Base-by-base conservation (phyloP, 2,888 invertebrate species). In the Drosophila eohydei region DNA sequence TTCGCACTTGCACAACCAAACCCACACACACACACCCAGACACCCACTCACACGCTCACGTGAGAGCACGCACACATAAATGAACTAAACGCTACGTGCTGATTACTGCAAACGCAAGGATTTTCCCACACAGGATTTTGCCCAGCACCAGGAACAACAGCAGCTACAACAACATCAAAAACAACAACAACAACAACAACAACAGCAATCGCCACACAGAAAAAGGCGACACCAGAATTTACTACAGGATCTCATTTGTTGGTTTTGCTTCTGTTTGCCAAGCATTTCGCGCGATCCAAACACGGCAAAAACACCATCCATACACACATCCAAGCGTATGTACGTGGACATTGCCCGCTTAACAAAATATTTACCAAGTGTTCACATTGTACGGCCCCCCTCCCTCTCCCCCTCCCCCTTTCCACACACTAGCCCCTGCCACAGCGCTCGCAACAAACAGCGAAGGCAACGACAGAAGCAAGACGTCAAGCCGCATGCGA, bases 81-180 rank as follows among this genome's bases (percentile, higher is more conserved):
- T 84, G 85, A 81, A 87, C 83, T 85, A 88, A 85, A 80, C 75
- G 76, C 83, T 88, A 85, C 85, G 85, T 85, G 85, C 89, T 88
- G 89, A 85, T 85, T 88, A 88, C 89, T 88, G 89, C 78, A 77
- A 86, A 88, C 81, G 87, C 75, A 88, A 86, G 83, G 88, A 88
- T 85, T 86, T 88, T 60, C 67, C 70, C 71, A 75, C 63, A 76
- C 76, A 58, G 73, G 56, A 64, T 71, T 73, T 64, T 46, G 21
- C 44, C 56, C 57, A 48, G 36, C 30, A 58, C 59, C 48, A 74
- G 56, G 21, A 57, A 58, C 44, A 46, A 56, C 56, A 34, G 5
- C 16, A 16, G n/a, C 32, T 12, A 16, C 54, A 56, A 30, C 36
- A 58, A 56, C 58, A 72, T 43, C 21, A n/a, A 57, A 34, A 16